Evolutionary conservation across 2,888 invertebrate species (phyloP).

Genomic region (Amiota minor): DNA sequence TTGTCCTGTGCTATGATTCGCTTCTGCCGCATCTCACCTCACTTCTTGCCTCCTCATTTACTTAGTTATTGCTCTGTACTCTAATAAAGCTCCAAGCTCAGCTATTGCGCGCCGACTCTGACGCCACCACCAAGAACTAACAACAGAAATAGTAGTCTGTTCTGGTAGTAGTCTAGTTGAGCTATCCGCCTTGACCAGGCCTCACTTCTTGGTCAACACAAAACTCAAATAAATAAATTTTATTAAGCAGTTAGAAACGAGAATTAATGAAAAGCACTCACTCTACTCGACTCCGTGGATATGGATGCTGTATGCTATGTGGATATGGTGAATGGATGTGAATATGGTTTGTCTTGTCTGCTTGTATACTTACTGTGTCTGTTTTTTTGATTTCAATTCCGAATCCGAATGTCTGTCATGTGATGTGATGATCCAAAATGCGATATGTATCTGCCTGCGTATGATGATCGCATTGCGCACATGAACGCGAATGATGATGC

Average conservation of each 20-base stretch:
- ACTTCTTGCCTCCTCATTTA: conserved; percentile 35
- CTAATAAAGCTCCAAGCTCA: conserved; percentile 55
- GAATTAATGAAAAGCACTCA: conserved; percentile 61
- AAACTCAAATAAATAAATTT: conserved; percentile 57
- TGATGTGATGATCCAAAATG: conserved; percentile 17
- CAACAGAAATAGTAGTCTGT: not conserved
- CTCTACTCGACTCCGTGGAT: not conserved
- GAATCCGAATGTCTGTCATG: conserved; percentile 3
- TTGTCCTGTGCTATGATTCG: conserved; percentile 54
- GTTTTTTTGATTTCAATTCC: not conserved
- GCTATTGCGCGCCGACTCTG: conserved; percentile 45
- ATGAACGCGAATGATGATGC: not conserved
- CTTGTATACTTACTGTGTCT: not conserved
- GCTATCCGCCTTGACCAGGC: no score
- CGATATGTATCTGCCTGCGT: conserved; percentile 1
- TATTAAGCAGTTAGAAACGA: conserved; percentile 66
- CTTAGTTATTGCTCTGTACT: conserved; percentile 32
- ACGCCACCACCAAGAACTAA: conserved; percentile 19
- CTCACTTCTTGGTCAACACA: no score
- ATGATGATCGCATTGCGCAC: not conserved
- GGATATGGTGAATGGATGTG: not conserved
- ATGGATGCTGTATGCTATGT: no score
- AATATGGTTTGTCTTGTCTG: not conserved
- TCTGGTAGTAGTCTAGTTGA: no score
- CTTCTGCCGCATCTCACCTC: not conserved